Base-by-base conservation (phyloP, 2,113 vertebrate genomes). In the Gavialis gangeticus region DNA sequence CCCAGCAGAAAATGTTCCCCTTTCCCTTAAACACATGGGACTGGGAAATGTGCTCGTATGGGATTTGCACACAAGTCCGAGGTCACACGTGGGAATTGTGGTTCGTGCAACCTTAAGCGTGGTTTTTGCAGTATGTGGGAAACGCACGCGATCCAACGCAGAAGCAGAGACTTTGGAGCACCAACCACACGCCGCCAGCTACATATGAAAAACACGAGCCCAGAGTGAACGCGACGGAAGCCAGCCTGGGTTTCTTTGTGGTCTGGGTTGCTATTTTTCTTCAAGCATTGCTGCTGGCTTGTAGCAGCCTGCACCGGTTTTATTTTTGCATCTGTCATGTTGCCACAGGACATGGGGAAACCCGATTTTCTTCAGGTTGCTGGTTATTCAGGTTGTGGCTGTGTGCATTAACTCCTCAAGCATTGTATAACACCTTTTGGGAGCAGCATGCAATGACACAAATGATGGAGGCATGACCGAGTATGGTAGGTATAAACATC, bases 261-360 rank as follows among this genome's bases (percentile, higher is more conserved):
- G 10, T n/a, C 62, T 28, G 19, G 18, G 28, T 16, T 55, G 24
- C 69, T 73, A 37, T 17, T 21, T 63, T 55, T 27, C 46, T 13
- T 59, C 73, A 59, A 81, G 46, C 34, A 13, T 24, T 75, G 56
- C 27, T 86, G 24, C 56, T 71, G 69, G 46, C 57, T 77, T 55
- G 19, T 25, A 58, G 69, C 15, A 22, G 62, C 79, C 37, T 55
- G 56, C n/a, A 37, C 28, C 46, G 27, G 12, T 46, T 73, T 55
- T 30, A 77, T 80, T 59, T 30, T 55, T 77, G 87, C 79, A 82
- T 89, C 79, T 83, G 21, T 24, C 21, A 30, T 69, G 55, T 84
- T 67, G 83, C 60, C 25, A 60, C 58, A 64, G 25, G 30, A 82
- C 58, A 55, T 64, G 57, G 27, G 46, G 27, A 46, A 75, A 55